Evolutionary conservation across 2,113 vertebrate species (phyloP).

Genomic region (Ornithorhynchus anatinus): DNA sequence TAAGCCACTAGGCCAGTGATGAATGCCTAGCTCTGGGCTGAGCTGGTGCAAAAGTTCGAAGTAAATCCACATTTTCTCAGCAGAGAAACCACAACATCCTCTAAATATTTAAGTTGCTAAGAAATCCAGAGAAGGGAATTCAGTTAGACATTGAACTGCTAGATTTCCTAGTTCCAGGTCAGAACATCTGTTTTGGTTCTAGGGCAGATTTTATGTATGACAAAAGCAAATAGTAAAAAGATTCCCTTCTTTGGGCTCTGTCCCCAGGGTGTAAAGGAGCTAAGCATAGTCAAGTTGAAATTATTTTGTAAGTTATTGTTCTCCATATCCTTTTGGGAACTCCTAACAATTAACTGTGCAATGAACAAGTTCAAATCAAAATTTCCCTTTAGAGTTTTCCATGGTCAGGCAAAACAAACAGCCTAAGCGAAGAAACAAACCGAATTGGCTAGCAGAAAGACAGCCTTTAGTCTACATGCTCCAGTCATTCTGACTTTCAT

Average conservation of each 20-base stretch:
- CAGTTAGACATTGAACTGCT: constrained; percentile 14
- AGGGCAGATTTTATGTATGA: constrained; percentile 48
- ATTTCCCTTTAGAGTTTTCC: constrained; percentile 41
- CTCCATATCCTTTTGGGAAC: constrained; percentile 40
- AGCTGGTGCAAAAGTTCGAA: constrained; percentile 6
- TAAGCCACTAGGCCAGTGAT: too few relatives aligned
- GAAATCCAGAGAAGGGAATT: not conserved
- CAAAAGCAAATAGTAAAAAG: constrained; percentile 45
- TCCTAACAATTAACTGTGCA: constrained; percentile 54
- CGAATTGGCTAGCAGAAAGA: not conserved
- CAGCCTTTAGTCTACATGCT: not conserved
- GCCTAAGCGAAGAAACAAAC: constrained; percentile 14
- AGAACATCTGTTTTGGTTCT: constrained; percentile 51
- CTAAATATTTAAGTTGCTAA: not conserved
- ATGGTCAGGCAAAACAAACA: constrained; percentile 24
- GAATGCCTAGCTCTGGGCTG: too few relatives aligned
- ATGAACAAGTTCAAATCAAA: constrained; percentile 40
- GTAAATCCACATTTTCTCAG: not conserved
- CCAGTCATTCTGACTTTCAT: not conserved
- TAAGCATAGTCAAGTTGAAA: constrained; percentile 9
- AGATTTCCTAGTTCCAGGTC: constrained; percentile 17
- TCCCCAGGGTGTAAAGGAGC: constrained; percentile 11
- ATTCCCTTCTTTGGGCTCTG: constrained; percentile 14
- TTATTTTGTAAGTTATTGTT: constrained; percentile 37
- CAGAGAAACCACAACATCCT: constrained; percentile 1